Base-by-base conservation (phyloP, 2,888 invertebrate species). In the Pollenia griseotomentosa region DNA sequence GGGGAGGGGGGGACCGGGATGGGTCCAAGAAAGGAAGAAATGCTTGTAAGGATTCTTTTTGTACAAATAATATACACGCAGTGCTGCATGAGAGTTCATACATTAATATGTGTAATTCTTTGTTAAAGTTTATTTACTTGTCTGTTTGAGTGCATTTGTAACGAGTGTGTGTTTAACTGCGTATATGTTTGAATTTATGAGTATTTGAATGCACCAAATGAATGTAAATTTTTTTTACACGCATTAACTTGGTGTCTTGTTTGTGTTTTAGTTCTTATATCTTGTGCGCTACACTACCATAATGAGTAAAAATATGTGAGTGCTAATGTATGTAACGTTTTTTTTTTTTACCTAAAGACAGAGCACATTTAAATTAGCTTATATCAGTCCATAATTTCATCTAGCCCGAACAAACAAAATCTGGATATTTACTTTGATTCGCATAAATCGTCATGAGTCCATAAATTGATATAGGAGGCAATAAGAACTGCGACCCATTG, bases 181-280 rank as follows among this genome's bases (percentile, higher is more conserved):
- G 66, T 14, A 51, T 57, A 12, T 63, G n/a, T 79, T 46, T 65
- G 53, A 53, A 53, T 59, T 71, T 55, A 19, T 75, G 48, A 70
- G 59, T 8, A 33, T 68, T 65, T 66, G 10, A 81, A 73, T 81
- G 61, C 55, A 57, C 40, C 74, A 66, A 82, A 75, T 77, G 77
- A 70, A 77, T 83, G 48, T 65, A 48, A 40, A 70, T 11, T 82
- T 74, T 44, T 77, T 78, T 40, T 42, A 16, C 73, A 68, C 70
- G 42, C 63, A 71, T 33, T 83, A n/a, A 19, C 23, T 75, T 66
- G 74, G 51, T 73, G 53, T 83, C 68, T 59, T 73, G 53, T 53
- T 61, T 78, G 61, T 46, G 68, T 53, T 78, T 71, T 10, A 12
- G 14, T 33, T 33, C 33, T 33, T 33, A 33, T 33, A 33, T 4